Conservation (phyloP, 2,888 invertebrate genomes). For the Scaptodrosophila latifasciaeformis region DNA sequence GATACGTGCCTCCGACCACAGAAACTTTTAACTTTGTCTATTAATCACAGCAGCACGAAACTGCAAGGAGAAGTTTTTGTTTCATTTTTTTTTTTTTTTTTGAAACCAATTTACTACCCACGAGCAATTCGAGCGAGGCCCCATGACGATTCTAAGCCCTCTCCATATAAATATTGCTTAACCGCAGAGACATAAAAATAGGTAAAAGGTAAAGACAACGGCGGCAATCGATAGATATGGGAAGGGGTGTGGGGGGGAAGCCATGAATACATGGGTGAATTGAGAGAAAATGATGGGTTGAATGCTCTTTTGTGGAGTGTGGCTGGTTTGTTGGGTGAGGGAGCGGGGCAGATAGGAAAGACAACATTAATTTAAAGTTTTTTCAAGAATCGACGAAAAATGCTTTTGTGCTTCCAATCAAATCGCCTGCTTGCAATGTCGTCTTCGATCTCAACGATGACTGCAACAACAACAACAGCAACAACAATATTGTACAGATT, state of each 20-base stretch:
- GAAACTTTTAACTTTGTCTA: slow-evolving; percentile 21
- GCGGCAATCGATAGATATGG: slow-evolving; percentile 7
- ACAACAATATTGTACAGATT: not conserved
- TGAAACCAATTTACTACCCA: slow-evolving; percentile 33
- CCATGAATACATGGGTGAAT: slow-evolving; percentile 9
- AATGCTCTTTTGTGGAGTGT: too few relatives aligned
- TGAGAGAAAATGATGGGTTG: too few relatives aligned
- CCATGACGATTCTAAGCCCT: slow-evolving; percentile 8
- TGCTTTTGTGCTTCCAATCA: slow-evolving; percentile 37
- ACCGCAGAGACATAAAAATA: slow-evolving; percentile 18
- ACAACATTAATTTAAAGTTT: slow-evolving; percentile 49
- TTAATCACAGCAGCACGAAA: slow-evolving; percentile 45
- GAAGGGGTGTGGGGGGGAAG: not conserved
- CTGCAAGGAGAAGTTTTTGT: not conserved
- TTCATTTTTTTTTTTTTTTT: not conserved
- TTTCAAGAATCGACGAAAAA: slow-evolving; percentile 40
- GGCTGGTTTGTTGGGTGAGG: too few relatives aligned
- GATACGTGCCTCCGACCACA: slow-evolving; percentile 2
- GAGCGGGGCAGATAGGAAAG: slow-evolving; percentile 1
- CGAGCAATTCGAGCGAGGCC: slow-evolving; percentile 8
- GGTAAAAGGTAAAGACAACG: slow-evolving; percentile 4
- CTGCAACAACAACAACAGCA: not conserved
- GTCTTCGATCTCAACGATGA: not conserved
- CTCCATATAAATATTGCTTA: slow-evolving; percentile 15
- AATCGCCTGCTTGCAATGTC: not conserved